phyloP scores from a whole-genome alignment of 2,113 vertebrate genomes.

The Chrysochloris asiatica region DNA sequence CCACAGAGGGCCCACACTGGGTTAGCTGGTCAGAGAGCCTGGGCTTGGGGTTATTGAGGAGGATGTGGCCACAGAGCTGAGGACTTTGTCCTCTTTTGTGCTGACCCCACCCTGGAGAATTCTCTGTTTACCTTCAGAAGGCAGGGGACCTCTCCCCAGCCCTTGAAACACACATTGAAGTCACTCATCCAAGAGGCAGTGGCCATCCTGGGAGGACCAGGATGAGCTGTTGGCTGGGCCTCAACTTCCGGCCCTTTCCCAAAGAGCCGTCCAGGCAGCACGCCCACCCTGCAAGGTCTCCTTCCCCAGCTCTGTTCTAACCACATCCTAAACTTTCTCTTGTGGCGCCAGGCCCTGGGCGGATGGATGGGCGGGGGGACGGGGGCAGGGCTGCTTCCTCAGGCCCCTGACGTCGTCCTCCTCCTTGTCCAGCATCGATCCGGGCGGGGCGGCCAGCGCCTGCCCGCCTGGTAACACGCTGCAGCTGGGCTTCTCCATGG shows the following conservation, averaged over 20 bases:
- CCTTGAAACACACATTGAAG: background rate
- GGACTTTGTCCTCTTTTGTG: background rate
- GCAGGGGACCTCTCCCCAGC: no score
- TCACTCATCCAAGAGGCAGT: background rate
- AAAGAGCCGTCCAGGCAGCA: background rate
- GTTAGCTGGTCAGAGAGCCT: background rate
- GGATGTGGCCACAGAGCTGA: background rate
- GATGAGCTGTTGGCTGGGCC: background rate
- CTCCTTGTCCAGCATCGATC: background rate
- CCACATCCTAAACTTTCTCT: constrained; percentile 69
- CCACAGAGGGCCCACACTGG: background rate
- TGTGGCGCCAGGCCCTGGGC: constrained; percentile 27
- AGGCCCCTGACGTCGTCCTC: background rate
- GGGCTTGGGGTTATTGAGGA: background rate
- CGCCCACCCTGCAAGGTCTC: background rate
- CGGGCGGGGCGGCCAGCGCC: background rate
- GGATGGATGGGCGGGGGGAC: rapidly evolving
- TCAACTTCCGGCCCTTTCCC: background rate
- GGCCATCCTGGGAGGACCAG: background rate
- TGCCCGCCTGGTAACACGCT: background rate
- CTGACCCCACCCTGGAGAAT: background rate
- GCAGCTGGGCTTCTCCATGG: constrained; percentile 60
- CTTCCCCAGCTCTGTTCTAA: background rate
- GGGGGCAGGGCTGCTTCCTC: constrained; percentile 25
- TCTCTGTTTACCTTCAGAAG: background rate